phyloP scores from a whole-genome alignment of 2,888 invertebrate genomes.

The Dichetophora obliterata region DNA sequence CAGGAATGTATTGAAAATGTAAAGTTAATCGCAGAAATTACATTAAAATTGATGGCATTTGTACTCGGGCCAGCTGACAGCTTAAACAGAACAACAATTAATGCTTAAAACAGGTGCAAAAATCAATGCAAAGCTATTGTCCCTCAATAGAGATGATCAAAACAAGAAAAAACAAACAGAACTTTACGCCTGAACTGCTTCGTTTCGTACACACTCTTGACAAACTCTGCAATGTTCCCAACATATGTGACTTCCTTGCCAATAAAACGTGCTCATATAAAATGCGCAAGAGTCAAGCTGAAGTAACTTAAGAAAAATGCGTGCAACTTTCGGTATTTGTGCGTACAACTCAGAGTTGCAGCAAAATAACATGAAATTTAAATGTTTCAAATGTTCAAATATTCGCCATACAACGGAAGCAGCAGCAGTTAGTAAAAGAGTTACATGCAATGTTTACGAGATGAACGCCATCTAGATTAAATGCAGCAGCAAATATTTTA shows the following conservation, averaged over 20 bases:
- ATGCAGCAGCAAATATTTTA: background rate
- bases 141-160: background rate
- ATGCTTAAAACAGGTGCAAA: background rate
- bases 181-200: background rate
- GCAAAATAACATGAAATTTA: slow-evolving; percentile 27
- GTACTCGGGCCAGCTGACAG: too few relatives aligned
- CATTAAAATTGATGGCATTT: too few relatives aligned
- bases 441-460: too few relatives aligned
- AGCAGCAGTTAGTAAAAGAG: background rate
- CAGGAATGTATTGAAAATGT: too few relatives aligned
- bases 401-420: background rate
- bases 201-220: too few relatives aligned
- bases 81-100: too few relatives aligned
- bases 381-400: slow-evolving; percentile 30
- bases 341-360: background rate
- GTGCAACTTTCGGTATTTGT: slow-evolving; percentile 26
- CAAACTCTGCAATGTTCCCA: too few relatives aligned
- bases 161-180: background rate
- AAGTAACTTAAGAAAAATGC: background rate
- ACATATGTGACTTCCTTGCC: too few relatives aligned
- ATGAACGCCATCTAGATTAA: background rate
- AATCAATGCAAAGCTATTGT: background rate
- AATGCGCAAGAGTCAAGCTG: too few relatives aligned
- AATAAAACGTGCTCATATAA: too few relatives aligned
- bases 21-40: too few relatives aligned